Conservation (phyloP, 2,797 vertebrate species). For the Acanthurus leucopareius region DNA sequence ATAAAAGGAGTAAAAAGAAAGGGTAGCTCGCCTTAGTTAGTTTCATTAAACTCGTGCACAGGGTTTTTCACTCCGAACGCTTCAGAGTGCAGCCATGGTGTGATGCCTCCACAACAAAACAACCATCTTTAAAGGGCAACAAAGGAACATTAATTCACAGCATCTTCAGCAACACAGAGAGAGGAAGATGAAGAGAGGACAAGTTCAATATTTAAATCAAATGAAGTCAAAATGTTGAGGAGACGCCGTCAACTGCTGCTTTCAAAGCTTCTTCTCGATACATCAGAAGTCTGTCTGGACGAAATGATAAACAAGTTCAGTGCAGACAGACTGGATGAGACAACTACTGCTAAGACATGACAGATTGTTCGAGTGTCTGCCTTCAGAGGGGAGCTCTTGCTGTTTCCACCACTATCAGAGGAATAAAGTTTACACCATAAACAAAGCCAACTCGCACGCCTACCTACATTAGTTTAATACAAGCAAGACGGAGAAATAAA, state of each 20-base stretch:
- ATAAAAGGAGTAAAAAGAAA: constrained; percentile 27
- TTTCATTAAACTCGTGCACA: constrained; percentile 68
- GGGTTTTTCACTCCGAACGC: constrained; percentile 51
- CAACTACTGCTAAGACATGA: constrained; percentile 13
- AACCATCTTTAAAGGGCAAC: constrained; percentile 66
- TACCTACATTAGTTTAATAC: constrained; percentile 15
- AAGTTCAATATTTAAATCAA: constrained; percentile 36
- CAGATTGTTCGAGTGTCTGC: constrained; percentile 39
- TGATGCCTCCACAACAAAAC: constrained; percentile 65
- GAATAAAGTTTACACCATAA: constrained; percentile 45
- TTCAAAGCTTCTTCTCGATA: constrained; percentile 15
- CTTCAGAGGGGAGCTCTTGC: constrained; percentile 42
- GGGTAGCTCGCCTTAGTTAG: constrained; percentile 42
- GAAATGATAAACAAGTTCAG: constrained; percentile 9
- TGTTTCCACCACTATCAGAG: constrained; percentile 40
- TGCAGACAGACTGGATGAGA: constrained; percentile 8
- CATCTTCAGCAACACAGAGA: constrained; percentile 42
- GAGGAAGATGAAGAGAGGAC: constrained; percentile 4
- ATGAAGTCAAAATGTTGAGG: constrained; percentile 1
- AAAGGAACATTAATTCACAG: constrained; percentile 67
- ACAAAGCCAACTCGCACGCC: constrained; percentile 42
- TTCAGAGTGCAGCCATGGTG: constrained; percentile 65
- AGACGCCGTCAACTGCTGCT: neutral
- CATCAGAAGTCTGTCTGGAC: neutral
- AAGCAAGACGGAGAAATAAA: constrained; percentile 6